Percentiles rank a stretch among this genome's conserved stretches.
Conservation (phyloP, 2,113 vertebrate species). For the Bufo bufo region DNA sequence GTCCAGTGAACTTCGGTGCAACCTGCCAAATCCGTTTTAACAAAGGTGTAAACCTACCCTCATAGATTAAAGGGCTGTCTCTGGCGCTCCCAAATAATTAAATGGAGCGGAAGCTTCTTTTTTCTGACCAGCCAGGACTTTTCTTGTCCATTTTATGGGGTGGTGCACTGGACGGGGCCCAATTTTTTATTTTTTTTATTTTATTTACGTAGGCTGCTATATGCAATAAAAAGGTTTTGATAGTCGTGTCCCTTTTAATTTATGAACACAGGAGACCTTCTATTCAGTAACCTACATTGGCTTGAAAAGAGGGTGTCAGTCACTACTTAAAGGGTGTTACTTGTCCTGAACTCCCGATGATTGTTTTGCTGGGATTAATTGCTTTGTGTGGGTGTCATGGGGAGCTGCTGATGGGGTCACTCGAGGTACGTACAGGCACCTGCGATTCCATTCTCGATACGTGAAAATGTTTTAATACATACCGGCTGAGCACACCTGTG, state of each 20-base stretch:
- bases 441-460: neutral
- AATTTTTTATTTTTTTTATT: too few relatives aligned
- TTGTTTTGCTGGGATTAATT: neutral
- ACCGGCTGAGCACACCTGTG: constrained; percentile 27
- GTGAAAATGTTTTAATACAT: neutral
- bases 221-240: too few relatives aligned
- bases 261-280: neutral
- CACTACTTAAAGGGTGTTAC: neutral
- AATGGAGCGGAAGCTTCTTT: too few relatives aligned
- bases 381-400: neutral
- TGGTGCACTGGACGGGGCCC: too few relatives aligned
- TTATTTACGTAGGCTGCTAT: too few relatives aligned
- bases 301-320: neutral
- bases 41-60: too few relatives aligned
- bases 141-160: neutral
- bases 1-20: too few relatives aligned
- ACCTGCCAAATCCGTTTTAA: too few relatives aligned
- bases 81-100: too few relatives aligned
- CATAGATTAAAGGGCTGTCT: too few relatives aligned
- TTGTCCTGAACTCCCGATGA: neutral
- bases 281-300: neutral
- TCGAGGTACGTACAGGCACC: neutral
- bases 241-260: too few relatives aligned
- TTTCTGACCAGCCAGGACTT: too few relatives aligned
- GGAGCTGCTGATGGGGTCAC: neutral